These are phyloP conservation scores for Aspiorhynchus laticeps DNA, from an alignment of 2,113 vertebrate genomes.

Conservation along the genomic window DNA sequence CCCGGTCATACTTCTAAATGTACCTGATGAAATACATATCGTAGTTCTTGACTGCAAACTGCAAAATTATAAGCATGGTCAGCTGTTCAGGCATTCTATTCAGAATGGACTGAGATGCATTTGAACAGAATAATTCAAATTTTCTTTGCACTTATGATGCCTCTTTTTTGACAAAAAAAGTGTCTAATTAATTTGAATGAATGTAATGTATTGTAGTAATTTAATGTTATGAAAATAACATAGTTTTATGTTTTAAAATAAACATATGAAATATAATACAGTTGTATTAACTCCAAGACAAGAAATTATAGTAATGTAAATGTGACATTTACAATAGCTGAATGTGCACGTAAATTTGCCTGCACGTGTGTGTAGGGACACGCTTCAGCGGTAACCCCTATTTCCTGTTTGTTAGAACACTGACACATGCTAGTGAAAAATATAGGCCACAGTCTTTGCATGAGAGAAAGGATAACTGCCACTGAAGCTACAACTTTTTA, in stretches of 20 bases:
- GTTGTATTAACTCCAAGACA: neutral
- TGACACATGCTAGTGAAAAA: neutral
- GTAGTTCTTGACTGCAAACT: neutral
- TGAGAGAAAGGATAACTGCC: constrained; percentile 1
- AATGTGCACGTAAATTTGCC: constrained; percentile 32
- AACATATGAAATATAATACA: neutral
- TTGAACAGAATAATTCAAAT: neutral
- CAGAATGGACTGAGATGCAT: neutral
- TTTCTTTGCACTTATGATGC: too few species aligned
- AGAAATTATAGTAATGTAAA: neutral
- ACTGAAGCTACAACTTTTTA: neutral
- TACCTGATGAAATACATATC: neutral
- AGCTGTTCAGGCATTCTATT: neutral
- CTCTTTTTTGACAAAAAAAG: neutral
- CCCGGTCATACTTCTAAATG: neutral
- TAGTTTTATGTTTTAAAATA: neutral
- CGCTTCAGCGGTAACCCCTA: constrained; percentile 15
- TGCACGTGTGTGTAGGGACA: constrained; percentile 22
- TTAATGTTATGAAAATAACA: neutral
- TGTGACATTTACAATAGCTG: neutral
- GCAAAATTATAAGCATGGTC: neutral
- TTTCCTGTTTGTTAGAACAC: constrained; percentile 28
- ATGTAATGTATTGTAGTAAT: neutral
- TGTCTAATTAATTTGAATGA: neutral
- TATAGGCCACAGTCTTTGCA: constrained; percentile 20